phyloP scores from a whole-genome alignment of 2,888 invertebrate genomes.

The Malthinus flaveolus region DNA sequence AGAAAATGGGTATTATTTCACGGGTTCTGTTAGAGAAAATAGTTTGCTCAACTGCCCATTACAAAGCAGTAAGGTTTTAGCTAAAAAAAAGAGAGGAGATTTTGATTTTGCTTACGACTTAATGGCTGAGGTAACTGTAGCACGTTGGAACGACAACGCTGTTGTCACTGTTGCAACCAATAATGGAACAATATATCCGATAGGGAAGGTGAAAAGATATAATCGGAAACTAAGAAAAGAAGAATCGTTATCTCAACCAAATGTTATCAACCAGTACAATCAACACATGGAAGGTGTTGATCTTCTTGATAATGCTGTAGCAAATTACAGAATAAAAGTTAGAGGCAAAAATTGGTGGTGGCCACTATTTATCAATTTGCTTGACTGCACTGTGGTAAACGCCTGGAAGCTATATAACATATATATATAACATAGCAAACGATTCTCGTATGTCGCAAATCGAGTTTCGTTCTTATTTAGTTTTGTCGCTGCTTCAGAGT shows the following conservation, averaged over 20 bases:
- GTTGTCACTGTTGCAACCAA: conserved; percentile 15
- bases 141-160: conserved; percentile 20
- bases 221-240: conserved; percentile 4
- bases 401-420: conserved; percentile 15
- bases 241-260: background rate
- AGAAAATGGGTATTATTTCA: too few relatives aligned
- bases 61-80: background rate
- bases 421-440: too few relatives aligned
- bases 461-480: too few relatives aligned
- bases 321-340: conserved; percentile 15
- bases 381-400: conserved; percentile 8
- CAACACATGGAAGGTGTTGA: conserved; percentile 23
- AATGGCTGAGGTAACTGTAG: conserved; percentile 3
- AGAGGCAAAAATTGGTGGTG: conserved; percentile 23
- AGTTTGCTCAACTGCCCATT: conserved; percentile 17
- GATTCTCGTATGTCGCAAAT: too few relatives aligned
- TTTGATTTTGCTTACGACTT: background rate
- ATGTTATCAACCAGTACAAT: conserved; percentile 12
- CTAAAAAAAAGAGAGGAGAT: background rate
- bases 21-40: conserved; percentile 18
- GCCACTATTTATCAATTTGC: conserved; percentile 13
- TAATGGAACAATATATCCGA: conserved; percentile 11
- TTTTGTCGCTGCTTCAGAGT: too few relatives aligned
- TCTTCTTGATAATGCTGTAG: conserved; percentile 12
- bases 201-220: conserved; percentile 11